These are phyloP conservation scores for Drosophila funebris DNA, from an alignment of 1,140 invertebrate genomes.

Conservation along the genomic window DNA sequence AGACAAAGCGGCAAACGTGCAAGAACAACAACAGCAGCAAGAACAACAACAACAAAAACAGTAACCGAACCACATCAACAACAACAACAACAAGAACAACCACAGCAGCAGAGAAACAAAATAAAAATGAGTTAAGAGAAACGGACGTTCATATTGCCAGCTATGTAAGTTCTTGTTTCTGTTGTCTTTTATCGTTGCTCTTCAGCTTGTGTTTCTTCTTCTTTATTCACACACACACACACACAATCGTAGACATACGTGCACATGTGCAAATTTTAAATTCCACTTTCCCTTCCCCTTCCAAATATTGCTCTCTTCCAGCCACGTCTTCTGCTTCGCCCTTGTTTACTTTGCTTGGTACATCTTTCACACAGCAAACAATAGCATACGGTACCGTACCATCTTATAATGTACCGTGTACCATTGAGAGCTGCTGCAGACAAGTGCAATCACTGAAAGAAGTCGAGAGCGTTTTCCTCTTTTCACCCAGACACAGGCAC, in stretches of 20 bases:
- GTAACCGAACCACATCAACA: slow-evolving; percentile 40
- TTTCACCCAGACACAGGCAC: neutral
- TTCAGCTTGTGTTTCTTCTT: slow-evolving; percentile 10
- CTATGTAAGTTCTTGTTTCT: slow-evolving; percentile 30
- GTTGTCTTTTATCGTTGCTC: slow-evolving; percentile 38
- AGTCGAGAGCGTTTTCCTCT: slow-evolving; percentile 20
- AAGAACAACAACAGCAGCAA: slow-evolving; percentile 45
- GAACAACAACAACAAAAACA: slow-evolving; percentile 36
- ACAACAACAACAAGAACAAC: slow-evolving; percentile 20
- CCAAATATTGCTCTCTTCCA: neutral
- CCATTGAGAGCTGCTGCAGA: neutral
- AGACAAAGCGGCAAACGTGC: slow-evolving; percentile 60
- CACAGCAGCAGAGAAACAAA: slow-evolving; percentile 56
- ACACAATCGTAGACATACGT: slow-evolving; percentile 4
- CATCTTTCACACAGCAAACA: slow-evolving; percentile 20
- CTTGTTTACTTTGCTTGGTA: neutral
- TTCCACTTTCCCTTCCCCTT: slow-evolving; percentile 33
- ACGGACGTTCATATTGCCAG: slow-evolving; percentile 61
- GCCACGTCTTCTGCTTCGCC: neutral
- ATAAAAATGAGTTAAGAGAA: slow-evolving; percentile 75
- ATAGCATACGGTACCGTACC: neutral
- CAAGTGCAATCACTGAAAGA: slow-evolving; percentile 37
- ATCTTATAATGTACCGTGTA: slow-evolving; percentile 6
- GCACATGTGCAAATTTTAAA: slow-evolving; percentile 62
- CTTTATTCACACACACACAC: slow-evolving; percentile 1